Base-by-base conservation (phyloP, 2,113 vertebrate species). In the Polypterus bichir region DNA sequence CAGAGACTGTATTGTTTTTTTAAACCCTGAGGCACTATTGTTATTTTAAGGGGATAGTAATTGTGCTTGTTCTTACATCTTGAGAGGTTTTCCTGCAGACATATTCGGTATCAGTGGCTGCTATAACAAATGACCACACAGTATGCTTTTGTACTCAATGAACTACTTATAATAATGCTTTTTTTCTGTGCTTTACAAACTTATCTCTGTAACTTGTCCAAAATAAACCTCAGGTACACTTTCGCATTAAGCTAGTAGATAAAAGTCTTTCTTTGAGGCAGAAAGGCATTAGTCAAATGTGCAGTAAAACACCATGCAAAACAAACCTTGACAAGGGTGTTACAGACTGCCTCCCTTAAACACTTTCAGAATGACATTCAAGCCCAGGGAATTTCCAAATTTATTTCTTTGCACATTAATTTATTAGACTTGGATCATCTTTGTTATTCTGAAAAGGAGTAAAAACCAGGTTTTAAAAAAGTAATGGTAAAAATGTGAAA, bases 131-230 rank as follows among this genome's bases (percentile, higher is more conserved):
- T 70, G 59, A 62, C 46, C 53, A 51, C 11, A 62, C 46, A 65
- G 44, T 46, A 44, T 48, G 44, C 11, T 46, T 66, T 64, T 74
- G 66, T 9, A 4, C 4, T 2, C 2, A 10, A 65, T 54, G 59
- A 68, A 65, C 47, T 68, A 64, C 58, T 62, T 69, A 44, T 9
- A 47, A 57, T 47, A 11, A 61, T 56, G 4, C 46, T 7, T 44
- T 0, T 0, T n/a, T 64, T 64, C 52, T 46, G 9, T 4, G 6
- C 57, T 54, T 7, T 2, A 5, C 9, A 4, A 44, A 54, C 65
- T 74, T 67, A 68, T 66, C 55, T 65, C 8, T 64, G 63, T 58
- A 66, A 57, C 46, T 45, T 70, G 49, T 44, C 44, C 71, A 11
- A 70, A 74, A 62, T 63, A 56, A 8, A 48, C 1, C 4, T 55